Evolutionary conservation across 2,113 vertebrate genomes (phyloP), one percentile per base, ranked within the genome.

Genomic region (Progne subis): DNA sequence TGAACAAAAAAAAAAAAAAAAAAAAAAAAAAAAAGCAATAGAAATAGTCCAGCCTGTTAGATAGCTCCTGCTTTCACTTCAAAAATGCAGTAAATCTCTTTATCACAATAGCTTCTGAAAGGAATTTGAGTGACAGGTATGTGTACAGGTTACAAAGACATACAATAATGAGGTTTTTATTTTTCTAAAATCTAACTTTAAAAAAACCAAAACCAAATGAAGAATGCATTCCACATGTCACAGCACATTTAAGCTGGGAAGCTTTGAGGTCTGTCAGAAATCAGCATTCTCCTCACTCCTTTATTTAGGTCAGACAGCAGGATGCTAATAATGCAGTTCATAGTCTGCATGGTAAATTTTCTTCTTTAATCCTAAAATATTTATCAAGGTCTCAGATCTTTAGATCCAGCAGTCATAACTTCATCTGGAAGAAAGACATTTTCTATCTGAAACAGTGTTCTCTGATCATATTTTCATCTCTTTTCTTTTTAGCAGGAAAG

Each of bases 331-430:
- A 80, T 88, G 41, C 16, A 90, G 59, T 90, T 70, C 63, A 63
- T 25, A 93, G 79, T 77, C 90, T 93, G 82, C 78, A 86, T 77
- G 79, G 79, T 60, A 91, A 94, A 82, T 95, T 80, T 95, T 69
- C 46, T 85, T 71, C 63, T 91, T 90, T 96, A 91, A 88, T 83
- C 28, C 60, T 91, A 67, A 95, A 94, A 94, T 93, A 95, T 91
- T 91, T 94, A 88, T 86, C 47, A 85, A 57, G 59, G 71, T 90
- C 78, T 93, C 75, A 91, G 59, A 85, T 91, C 59, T 82, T 67
- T 84, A 85, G 34, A 85, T 87, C 4, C 59, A 88, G 12, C 20
- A 85, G 56, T 18, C 11, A 37, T 50, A 74, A 20, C 26, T 83
- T 77, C 21, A 67, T 59, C 65, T 90, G 59, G 15, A 94, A 90